These are phyloP conservation scores for Daboia siamensis DNA, from an alignment of 2,113 vertebrate genomes.

Conservation along the genomic window DNA sequence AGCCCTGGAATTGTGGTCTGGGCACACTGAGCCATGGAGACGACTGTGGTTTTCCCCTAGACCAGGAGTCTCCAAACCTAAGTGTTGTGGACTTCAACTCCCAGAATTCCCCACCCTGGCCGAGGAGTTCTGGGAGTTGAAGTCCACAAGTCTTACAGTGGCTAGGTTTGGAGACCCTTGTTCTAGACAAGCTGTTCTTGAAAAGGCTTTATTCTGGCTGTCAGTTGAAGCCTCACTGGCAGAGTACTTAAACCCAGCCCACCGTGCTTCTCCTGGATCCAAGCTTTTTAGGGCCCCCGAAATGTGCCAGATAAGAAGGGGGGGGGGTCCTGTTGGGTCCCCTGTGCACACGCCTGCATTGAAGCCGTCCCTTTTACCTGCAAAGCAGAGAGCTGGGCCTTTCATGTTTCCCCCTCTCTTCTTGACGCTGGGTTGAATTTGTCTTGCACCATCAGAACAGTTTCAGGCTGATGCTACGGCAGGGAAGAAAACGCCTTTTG, in stretches of 20 bases:
- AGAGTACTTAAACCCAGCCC: neutral
- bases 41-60: neutral
- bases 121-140: neutral
- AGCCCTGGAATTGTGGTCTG: neutral
- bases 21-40: neutral
- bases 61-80: neutral
- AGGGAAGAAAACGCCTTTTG: neutral
- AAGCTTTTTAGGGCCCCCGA: neutral
- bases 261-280: neutral
- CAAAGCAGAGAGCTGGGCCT: neutral
- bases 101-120: neutral
- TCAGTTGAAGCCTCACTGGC: neutral
- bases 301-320: neutral
- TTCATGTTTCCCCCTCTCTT: neutral
- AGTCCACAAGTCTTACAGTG: neutral
- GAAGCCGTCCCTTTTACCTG: neutral
- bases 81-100: neutral
- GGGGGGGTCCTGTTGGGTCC: neutral
- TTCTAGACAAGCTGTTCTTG: neutral
- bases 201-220: neutral
- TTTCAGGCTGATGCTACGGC: neutral
- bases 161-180: neutral
- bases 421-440: neutral
- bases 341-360: neutral
- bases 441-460: neutral